Evolutionary conservation across 2,113 vertebrate species (phyloP), one percentile per base, ranked within the genome.

Genomic region (Elachura formosa): DNA sequence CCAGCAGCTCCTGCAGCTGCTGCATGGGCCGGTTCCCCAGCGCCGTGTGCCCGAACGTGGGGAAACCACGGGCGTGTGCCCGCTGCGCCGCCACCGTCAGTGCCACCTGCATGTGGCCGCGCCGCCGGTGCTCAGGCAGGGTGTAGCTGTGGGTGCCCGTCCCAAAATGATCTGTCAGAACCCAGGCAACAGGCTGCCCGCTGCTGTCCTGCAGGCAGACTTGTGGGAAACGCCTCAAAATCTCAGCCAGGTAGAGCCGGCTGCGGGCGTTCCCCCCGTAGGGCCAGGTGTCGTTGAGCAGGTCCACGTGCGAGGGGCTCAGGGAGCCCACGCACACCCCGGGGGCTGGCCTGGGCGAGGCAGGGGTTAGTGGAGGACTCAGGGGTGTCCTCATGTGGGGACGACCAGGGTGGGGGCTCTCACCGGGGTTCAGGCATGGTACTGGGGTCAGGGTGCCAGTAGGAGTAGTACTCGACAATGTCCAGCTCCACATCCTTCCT

Each of bases 361-460:
- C 8, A 2, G 2, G 11, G 20, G 9, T 71, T 21, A 54, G 12
- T 4, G 7, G 14, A 69, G 11, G 6, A 34, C 3, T 6, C 23
- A 3, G 40, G 36, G 18, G 52, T 36, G 43, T 33, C 31, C 36
- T 20, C 2, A 0, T 3, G 24, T 5, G 6, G 9, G 38, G 3
- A 5, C 0, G 1, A n/a, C n/a, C n/a, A 45, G 29, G 29, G 2
- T 1, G 19, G 14, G 38, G 33, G 12, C 11, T 40, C 93, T 93
- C 84, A 96, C 95, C 28, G 79, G 4, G 84, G 76, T 36, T 96
- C 24, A 2, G 93, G 90, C 12, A 96, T 38, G 80, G 84, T 49
- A 61, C 87, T 86, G 71, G 93, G 75, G 62, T 96, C 58, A 0
- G 84, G 90, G 62, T 94, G 95, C 31, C 63, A 9, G 80, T 96